Evolutionary conservation across 2,888 invertebrate genomes (phyloP).

Genomic region (Hipparchia semele): DNA sequence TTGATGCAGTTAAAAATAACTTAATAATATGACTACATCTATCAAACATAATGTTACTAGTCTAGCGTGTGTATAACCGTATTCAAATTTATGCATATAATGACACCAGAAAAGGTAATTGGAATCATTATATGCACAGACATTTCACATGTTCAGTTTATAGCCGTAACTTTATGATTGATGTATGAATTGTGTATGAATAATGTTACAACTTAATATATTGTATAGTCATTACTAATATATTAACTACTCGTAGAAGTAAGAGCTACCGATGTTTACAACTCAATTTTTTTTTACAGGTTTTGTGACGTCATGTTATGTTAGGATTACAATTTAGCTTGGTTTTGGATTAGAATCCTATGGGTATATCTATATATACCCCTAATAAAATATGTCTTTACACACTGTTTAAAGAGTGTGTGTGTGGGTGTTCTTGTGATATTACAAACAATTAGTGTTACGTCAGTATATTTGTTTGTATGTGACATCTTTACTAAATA

Average conservation of each 20-base stretch:
- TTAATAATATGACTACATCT: conserved; percentile 12
- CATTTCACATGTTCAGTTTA: conserved; percentile 21
- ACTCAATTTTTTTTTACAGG: too few species aligned
- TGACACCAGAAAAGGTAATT: conserved; percentile 20
- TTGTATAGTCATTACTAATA: not conserved
- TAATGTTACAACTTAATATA: not conserved
- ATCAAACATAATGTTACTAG: conserved; percentile 5
- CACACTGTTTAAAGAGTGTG: too few species aligned
- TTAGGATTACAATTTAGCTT: too few species aligned
- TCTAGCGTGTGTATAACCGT: not conserved
- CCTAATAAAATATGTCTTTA: too few species aligned
- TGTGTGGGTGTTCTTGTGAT: too few species aligned
- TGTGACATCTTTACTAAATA: too few species aligned
- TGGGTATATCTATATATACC: too few species aligned
- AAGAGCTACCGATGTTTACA: not conserved
- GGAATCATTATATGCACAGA: conserved; percentile 20
- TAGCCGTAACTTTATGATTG: conserved; percentile 29
- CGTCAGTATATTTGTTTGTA: too few species aligned
- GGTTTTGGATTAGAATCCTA: too few species aligned
- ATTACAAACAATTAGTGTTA: too few species aligned
- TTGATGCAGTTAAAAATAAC: conserved; percentile 10
- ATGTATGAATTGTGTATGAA: conserved; percentile 31
- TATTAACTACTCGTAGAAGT: too few species aligned
- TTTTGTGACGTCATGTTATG: too few species aligned
- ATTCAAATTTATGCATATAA: conserved; percentile 22